phyloP scores from a whole-genome alignment of 2,113 vertebrate species.

The Trogon surrucura region DNA sequence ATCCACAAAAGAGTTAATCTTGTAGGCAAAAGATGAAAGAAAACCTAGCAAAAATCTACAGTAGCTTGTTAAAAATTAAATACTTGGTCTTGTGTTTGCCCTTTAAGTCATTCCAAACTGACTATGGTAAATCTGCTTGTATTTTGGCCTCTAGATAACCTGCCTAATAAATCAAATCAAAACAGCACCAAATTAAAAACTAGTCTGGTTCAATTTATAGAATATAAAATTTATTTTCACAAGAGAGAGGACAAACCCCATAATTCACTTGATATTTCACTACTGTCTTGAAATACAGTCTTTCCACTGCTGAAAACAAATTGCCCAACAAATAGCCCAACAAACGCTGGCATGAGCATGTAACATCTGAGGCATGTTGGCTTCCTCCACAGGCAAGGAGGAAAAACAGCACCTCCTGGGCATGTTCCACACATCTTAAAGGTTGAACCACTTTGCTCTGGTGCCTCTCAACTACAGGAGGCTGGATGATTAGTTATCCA shows the following conservation, averaged over 20 bases:
- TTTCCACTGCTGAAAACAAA: slow-evolving; percentile 38
- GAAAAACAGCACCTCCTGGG: not conserved
- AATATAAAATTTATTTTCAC: slow-evolving; percentile 43
- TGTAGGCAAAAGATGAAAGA: slow-evolving; percentile 3
- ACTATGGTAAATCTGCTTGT: slow-evolving; percentile 4
- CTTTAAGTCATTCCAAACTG: slow-evolving; percentile 21
- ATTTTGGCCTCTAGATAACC: slow-evolving; percentile 44
- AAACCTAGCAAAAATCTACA: not conserved
- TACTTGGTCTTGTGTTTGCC: not conserved
- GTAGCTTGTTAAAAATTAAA: slow-evolving; percentile 26
- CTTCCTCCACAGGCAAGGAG: not conserved
- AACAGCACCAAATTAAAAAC: slow-evolving; percentile 28
- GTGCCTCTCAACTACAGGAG: not conserved
- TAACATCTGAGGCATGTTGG: not conserved
- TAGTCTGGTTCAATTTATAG: slow-evolving; percentile 30
- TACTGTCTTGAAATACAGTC: slow-evolving; percentile 25
- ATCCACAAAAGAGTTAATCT: not conserved
- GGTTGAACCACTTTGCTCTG: not conserved
- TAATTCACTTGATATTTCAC: slow-evolving; percentile 44
- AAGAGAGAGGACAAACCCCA: slow-evolving; percentile 23
- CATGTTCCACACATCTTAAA: not conserved
- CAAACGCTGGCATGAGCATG: not conserved
- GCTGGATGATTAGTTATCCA: not conserved
- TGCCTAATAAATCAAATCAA: slow-evolving; percentile 49
- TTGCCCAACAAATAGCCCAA: not conserved